Percentiles rank a stretch among this genome's conserved stretches.
Conservation (phyloP, 2,797 vertebrate species). For the Malacoctenus gilli region DNA sequence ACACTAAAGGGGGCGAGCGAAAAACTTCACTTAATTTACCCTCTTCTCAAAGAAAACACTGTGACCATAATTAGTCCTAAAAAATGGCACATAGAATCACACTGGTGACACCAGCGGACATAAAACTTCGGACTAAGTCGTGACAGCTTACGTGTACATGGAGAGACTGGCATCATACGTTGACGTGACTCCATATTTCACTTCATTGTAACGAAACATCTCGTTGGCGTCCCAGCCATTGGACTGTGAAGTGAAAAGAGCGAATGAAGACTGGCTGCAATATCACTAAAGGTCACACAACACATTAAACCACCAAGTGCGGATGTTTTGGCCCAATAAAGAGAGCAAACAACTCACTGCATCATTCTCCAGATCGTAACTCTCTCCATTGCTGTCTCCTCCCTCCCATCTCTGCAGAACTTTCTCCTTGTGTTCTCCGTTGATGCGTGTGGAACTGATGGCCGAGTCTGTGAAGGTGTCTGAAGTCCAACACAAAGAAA, state of each 20-base stretch:
- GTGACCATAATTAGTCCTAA: too few relatives aligned
- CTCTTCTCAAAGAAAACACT: too few relatives aligned
- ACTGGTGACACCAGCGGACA: too few relatives aligned
- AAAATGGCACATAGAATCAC: too few relatives aligned
- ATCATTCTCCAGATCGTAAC: constrained; percentile 90
- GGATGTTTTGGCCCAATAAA: background rate
- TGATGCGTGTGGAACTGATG: constrained; percentile 87
- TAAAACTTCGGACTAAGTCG: too few relatives aligned
- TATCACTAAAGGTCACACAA: too few relatives aligned
- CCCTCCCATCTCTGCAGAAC: constrained; percentile 93
- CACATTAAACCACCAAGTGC: too few relatives aligned
- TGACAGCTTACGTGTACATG: constrained; percentile 89
- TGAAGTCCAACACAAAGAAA: constrained; percentile 47
- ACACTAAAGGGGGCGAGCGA: constrained; percentile 72
- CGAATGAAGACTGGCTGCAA: too few relatives aligned
- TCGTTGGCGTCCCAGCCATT: constrained; percentile 96
- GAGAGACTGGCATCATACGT: constrained; percentile 93
- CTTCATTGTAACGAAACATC: constrained; percentile 95
- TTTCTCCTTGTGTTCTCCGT: constrained; percentile 93
- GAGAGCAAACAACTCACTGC: constrained; percentile 76
- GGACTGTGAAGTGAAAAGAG: too few relatives aligned
- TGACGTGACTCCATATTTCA: constrained; percentile 92
- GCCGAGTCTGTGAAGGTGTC: constrained; percentile 92
- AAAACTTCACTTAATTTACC: too few relatives aligned
- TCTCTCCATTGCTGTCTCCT: constrained; percentile 90